A percentile compares a stretch with the other conserved stretches of the same genome.
Evolutionary conservation across 2,888 invertebrate genomes (phyloP).

Genomic region (Lasioglossum leucozonium): DNA sequence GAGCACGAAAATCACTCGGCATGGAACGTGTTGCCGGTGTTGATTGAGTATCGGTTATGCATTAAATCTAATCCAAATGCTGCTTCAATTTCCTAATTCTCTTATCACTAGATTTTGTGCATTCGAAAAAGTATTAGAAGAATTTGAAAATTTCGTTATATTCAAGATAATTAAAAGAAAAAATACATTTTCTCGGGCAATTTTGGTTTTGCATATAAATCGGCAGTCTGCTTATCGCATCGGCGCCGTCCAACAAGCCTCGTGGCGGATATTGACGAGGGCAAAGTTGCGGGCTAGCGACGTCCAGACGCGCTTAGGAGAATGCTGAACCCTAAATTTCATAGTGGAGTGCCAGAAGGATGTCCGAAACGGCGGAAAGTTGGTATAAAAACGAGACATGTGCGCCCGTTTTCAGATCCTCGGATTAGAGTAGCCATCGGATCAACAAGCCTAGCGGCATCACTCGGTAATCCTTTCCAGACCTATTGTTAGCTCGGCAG

Average conservation of each 20-base stretch:
- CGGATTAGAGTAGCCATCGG: constrained; percentile 23
- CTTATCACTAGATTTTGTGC: not conserved
- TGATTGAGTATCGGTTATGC: not conserved
- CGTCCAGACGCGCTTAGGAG: too few species aligned
- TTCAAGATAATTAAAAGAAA: too few species aligned
- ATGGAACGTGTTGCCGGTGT: not conserved
- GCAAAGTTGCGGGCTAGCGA: too few species aligned
- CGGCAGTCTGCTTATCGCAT: too few species aligned
- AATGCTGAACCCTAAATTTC: too few species aligned
- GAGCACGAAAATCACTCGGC: not conserved
- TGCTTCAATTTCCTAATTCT: not conserved
- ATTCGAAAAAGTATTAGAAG: too few species aligned
- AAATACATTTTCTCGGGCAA: too few species aligned
- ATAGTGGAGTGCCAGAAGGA: not conserved
- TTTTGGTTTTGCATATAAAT: too few species aligned
- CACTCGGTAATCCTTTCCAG: constrained; percentile 41
- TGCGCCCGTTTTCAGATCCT: not conserved
- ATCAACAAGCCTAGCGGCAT: constrained; percentile 29
- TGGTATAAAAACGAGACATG: not conserved
- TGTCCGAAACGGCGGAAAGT: not conserved
- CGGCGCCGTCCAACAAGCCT: too few species aligned
- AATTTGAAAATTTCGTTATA: too few species aligned
- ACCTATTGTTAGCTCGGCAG: constrained; percentile 34
- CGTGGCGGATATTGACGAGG: too few species aligned
- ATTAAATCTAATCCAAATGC: not conserved